These are phyloP conservation scores for Lycaena phlaeas DNA, from an alignment of 2,888 invertebrate species.

Conservation along the genomic window DNA sequence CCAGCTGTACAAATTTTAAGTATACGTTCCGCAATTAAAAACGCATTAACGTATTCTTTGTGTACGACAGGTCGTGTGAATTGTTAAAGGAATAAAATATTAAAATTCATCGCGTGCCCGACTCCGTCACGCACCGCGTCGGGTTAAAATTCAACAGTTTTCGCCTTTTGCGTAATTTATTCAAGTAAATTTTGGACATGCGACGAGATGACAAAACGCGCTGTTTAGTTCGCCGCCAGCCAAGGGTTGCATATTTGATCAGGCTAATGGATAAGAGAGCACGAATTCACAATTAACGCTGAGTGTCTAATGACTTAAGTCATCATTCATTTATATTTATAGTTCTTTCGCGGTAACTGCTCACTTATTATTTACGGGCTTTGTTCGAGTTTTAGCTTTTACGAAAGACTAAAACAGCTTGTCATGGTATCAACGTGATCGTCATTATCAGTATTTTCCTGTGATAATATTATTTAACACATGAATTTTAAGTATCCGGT, in stretches of 20 bases:
- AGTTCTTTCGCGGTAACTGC: not conserved
- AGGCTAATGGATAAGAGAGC: conserved; percentile 14
- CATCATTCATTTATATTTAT: not conserved
- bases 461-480: too few relatives aligned
- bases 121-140: conserved; percentile 24
- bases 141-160: conserved; percentile 57
- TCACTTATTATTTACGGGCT: too few relatives aligned
- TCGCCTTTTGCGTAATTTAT: conserved; percentile 55
- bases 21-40: too few relatives aligned
- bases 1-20: too few relatives aligned
- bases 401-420: too few relatives aligned
- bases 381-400: too few relatives aligned
- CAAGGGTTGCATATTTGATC: conserved; percentile 19
- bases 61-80: not conserved
- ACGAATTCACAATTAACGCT: conserved; percentile 14
- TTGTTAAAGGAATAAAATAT: conserved; percentile 20
- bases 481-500: too few relatives aligned
- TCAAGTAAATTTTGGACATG: conserved; percentile 60
- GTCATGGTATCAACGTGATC: too few relatives aligned
- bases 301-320: conserved; percentile 7
- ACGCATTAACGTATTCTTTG: not conserved
- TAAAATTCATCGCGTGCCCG: conserved; percentile 22
- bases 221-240: conserved; percentile 31
- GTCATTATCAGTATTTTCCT: too few relatives aligned
- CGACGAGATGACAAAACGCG: conserved; percentile 44